These are phyloP conservation scores for Pelosia muscerda DNA, from an alignment of 2,888 invertebrate genomes.

Conservation along the genomic window DNA sequence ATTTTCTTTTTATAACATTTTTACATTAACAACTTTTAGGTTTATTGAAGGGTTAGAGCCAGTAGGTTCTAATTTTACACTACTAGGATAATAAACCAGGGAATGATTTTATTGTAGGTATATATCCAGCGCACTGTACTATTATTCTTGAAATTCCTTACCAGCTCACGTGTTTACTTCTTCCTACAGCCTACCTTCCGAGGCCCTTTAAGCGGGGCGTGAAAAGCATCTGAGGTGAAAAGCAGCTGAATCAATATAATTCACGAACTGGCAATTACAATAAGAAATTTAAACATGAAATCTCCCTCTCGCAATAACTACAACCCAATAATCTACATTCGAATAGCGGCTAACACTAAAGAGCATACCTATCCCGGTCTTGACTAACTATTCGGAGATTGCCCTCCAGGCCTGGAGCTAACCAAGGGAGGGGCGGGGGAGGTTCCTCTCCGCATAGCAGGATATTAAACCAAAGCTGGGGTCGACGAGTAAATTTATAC, in stretches of 20 bases:
- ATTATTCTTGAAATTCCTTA: too few relatives aligned
- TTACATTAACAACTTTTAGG: too few relatives aligned
- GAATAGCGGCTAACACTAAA: conserved; percentile 7
- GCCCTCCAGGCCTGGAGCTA: conserved; percentile 41
- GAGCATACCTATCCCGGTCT: conserved; percentile 21
- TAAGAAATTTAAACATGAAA: not conserved
- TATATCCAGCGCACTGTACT: too few relatives aligned
- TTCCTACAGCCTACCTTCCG: too few relatives aligned
- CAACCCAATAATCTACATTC: conserved; percentile 10
- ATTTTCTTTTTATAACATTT: too few relatives aligned
- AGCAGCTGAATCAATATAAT: not conserved
- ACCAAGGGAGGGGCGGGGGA: conserved; percentile 14
- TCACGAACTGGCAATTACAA: not conserved
- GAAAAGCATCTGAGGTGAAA: too few relatives aligned
- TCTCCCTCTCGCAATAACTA: not conserved
- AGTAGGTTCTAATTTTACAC: not conserved
- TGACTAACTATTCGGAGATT: conserved; percentile 56
- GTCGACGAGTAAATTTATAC: conserved; percentile 57
- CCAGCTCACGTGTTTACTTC: too few relatives aligned
- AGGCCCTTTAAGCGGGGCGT: too few relatives aligned
- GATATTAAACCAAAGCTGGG: conserved; percentile 65
- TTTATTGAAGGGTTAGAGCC: not conserved
- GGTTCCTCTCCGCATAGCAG: conserved; percentile 51
- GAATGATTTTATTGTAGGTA: not conserved
- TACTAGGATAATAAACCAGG: not conserved